Evolutionary conservation across 2,888 invertebrate species (phyloP).

Genomic region (Nematopogon swammerdamellus): DNA sequence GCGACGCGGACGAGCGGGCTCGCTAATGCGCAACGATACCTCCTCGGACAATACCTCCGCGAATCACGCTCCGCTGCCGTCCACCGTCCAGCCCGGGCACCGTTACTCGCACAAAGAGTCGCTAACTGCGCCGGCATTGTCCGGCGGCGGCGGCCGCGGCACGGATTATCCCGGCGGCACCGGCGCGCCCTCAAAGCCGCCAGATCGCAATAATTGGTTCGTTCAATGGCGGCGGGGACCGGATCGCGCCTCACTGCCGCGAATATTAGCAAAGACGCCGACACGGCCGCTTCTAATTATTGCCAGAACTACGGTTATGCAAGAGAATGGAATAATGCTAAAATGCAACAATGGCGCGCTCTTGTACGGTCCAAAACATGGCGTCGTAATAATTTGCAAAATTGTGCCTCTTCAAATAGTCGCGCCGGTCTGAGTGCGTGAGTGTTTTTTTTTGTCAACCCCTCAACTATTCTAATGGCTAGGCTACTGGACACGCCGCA

Average conservation of each 20-base stretch:
- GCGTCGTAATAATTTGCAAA: too few relatives aligned
- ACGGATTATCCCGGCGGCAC: neutral
- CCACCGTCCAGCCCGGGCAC: conserved; percentile 22
- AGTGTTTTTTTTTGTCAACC: neutral
- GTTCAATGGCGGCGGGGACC: conserved; percentile 34
- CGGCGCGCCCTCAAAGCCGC: conserved; percentile 39
- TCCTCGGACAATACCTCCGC: conserved; percentile 29
- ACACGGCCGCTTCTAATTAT: conserved; percentile 31
- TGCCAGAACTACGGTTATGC: conserved; percentile 31
- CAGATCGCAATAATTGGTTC: conserved; percentile 18
- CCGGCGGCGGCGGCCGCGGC: neutral
- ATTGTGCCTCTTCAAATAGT: neutral
- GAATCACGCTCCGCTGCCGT: conserved; percentile 25
- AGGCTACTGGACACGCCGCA: neutral
- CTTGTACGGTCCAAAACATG: too few relatives aligned
- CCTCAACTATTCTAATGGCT: neutral
- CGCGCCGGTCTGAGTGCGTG: neutral
- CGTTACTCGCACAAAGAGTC: neutral
- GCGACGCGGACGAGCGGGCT: neutral
- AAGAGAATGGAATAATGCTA: too few relatives aligned
- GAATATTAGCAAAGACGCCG: conserved; percentile 34
- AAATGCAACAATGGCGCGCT: too few relatives aligned
- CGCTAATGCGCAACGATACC: conserved; percentile 49
- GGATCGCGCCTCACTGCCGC: conserved; percentile 49
- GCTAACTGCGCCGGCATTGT: neutral